phyloP scores from a whole-genome alignment of 2,888 invertebrate genomes.

The Dynastes maya region DNA sequence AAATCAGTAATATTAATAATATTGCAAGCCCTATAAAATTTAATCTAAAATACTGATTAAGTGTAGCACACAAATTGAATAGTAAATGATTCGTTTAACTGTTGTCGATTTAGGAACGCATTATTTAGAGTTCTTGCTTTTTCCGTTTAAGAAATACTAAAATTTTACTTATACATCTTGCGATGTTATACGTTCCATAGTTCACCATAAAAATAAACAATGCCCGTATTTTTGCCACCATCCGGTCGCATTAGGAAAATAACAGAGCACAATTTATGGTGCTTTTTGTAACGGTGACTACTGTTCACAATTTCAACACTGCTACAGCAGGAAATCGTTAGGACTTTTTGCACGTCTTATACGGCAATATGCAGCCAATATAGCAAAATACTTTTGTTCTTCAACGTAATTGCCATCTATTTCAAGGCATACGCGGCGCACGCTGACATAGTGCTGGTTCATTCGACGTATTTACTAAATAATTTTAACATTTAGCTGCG shows the following conservation, averaged over 20 bases:
- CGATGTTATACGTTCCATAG: not conserved
- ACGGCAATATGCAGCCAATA: slow-evolving; percentile 5
- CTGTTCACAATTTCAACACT: slow-evolving; percentile 1
- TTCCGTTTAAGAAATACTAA: too few relatives aligned
- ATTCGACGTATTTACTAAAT: slow-evolving; percentile 29
- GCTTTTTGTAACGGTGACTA: not conserved
- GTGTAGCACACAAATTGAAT: too few relatives aligned
- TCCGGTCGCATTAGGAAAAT: slow-evolving; percentile 1
- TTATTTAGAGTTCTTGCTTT: too few relatives aligned
- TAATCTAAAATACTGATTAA: too few relatives aligned
- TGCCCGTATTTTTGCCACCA: not conserved
- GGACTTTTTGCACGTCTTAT: slow-evolving; percentile 13
- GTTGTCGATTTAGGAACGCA: too few relatives aligned
- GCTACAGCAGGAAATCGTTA: not conserved
- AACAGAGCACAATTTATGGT: not conserved
- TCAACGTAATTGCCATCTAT: slow-evolving; percentile 19
- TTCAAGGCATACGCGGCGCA: not conserved
- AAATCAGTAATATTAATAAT: too few relatives aligned
- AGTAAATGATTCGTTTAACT: too few relatives aligned
- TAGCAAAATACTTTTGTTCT: slow-evolving; percentile 38
- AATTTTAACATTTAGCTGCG: slow-evolving; percentile 39
- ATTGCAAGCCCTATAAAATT: too few relatives aligned
- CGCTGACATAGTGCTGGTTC: slow-evolving; percentile 11
- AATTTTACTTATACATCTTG: too few relatives aligned
- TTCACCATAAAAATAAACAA: slow-evolving; percentile 8